Conservation (phyloP, 2,888 invertebrate genomes). For the Notodonta dromedarius region DNA sequence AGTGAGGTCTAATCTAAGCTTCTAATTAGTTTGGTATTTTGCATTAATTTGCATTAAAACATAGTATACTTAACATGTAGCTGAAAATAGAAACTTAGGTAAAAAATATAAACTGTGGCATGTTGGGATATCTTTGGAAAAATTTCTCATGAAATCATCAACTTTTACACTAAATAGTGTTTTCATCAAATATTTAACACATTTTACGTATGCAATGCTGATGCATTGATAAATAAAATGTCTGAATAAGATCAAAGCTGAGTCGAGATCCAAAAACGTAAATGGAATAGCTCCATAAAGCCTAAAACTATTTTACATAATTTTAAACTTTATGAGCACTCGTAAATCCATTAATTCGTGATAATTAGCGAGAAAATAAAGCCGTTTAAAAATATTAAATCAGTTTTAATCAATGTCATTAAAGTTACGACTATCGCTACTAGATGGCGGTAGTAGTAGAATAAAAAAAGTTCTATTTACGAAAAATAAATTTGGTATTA, state of each 20-base stretch:
- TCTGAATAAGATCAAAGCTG: not conserved
- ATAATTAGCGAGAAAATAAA: not conserved
- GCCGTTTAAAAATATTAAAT: not conserved
- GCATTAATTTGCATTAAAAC: too few relatives aligned
- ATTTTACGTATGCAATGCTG: constrained; percentile 48
- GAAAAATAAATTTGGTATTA: constrained; percentile 14
- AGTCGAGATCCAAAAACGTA: too few relatives aligned
- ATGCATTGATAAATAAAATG: constrained; percentile 47
- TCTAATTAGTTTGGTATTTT: not conserved
- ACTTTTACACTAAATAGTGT: not conserved
- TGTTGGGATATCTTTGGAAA: not conserved
- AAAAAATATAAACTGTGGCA: not conserved
- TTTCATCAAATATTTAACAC: constrained; percentile 6
- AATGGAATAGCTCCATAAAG: too few relatives aligned
- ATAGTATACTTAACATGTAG: too few relatives aligned
- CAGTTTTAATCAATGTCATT: not conserved
- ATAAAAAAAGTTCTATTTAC: constrained; percentile 12
- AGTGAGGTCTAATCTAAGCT: not conserved
- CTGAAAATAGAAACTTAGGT: not conserved
- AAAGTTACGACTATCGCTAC: constrained; percentile 6
- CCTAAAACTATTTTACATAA: too few relatives aligned
- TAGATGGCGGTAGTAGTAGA: constrained; percentile 16
- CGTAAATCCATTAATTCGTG: not conserved
- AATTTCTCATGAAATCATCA: not conserved
- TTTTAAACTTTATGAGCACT: not conserved